These are phyloP conservation scores for Cervus canadensis DNA, from an alignment of 2,113 vertebrate species.

Conservation along the genomic window DNA sequence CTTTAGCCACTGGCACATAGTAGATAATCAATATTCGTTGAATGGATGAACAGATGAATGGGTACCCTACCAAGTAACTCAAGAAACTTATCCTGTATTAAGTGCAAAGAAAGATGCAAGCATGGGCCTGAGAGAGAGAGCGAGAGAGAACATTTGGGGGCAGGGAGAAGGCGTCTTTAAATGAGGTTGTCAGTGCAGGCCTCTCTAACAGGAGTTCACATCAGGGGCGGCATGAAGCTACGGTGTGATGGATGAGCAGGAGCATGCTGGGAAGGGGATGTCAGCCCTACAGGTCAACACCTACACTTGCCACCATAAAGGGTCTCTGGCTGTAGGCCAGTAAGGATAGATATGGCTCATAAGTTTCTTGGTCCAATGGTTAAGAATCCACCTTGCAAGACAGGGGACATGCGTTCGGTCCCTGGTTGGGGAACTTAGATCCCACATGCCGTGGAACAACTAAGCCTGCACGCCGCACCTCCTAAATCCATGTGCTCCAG, in stretches of 20 bases:
- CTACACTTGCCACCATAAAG: not conserved
- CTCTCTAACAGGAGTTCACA: not conserved
- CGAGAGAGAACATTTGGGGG: not conserved
- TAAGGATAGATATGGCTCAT: not conserved
- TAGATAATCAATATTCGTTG: not conserved
- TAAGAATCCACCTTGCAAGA: not conserved
- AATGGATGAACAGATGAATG: not conserved
- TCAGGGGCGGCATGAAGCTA: not conserved
- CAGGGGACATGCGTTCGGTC: not conserved
- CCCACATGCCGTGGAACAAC: not conserved
- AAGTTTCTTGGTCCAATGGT: not conserved
- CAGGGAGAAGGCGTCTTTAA: fast-evolving
- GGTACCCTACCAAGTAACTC: not conserved
- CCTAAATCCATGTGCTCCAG: not conserved
- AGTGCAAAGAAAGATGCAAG: not conserved
- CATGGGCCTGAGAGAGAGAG: not conserved
- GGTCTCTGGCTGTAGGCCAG: not conserved
- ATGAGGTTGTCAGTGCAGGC: not conserved
- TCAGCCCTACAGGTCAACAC: fast-evolving
- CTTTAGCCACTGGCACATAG: not conserved
- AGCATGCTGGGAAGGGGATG: not conserved
- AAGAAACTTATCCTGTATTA: not conserved
- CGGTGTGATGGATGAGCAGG: not conserved
- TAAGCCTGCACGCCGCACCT: not conserved
- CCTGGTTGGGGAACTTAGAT: not conserved